Evolutionary conservation across 1,140 invertebrate species (phyloP), one percentile per base, ranked within the genome.

Genomic region (Hylaeus anthracinus): DNA sequence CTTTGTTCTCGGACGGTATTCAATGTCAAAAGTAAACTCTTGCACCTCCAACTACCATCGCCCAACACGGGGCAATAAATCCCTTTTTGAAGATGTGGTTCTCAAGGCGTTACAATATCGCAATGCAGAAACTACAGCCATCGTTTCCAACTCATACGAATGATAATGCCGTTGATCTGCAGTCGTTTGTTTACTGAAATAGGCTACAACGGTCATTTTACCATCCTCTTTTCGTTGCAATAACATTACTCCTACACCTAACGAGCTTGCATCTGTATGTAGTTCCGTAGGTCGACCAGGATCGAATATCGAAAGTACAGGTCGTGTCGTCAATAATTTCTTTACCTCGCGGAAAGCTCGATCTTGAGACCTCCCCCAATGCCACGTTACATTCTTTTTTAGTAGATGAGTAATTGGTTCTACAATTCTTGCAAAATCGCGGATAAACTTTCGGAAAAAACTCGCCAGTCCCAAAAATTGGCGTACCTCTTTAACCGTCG

Each of bases 31-130:
- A 0, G 45, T 45, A 45, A 4, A 45, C 45, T 45, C 45, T 9
- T 79, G 78, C 0, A 79, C 5, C 5, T 72, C 70, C 0, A 72
- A 26, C 70, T 63, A 79, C 70, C 78, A 79, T 0, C 78, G 45
- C 0, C 10, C 70, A 1, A 73, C 15, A 0, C 70, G 69, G 0
- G 70, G 63, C 5, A 73, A 4, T 45, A 6, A 6, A 45, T 45
- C 6, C 45, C 45, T 26, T 26, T 26, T 26, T 26, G 26, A 26
- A 26, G 26, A 26, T 26, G 26, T 26, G 26, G 26, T 26, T 26
- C 26, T 26, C 26, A 26, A 26, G 26, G 26, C 26, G 26, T 26
- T 26, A 26, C 26, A 74, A 74, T 43, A 58, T 74, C 0, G 45
- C 3, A 60, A 37, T 5, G 58, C 58, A 1, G 5, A 37, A 3